Conservation (phyloP, 2,113 vertebrate genomes). For the Otus sunia region DNA sequence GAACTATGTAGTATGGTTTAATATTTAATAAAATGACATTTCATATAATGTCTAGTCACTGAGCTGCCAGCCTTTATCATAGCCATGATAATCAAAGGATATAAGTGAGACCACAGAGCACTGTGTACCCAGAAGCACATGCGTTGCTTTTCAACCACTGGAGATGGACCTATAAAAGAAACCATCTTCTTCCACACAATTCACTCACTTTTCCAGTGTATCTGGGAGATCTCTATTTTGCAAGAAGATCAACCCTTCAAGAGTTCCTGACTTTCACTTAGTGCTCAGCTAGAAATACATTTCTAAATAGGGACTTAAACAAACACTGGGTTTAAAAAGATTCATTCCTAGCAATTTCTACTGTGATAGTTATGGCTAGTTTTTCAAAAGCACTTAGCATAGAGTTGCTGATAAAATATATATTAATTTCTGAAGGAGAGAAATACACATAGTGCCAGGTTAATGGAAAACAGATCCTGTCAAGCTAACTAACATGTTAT, state of each 20-base stretch:
- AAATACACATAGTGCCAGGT: background rate
- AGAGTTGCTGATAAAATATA: background rate
- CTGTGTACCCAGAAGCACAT: background rate
- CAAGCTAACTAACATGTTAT: background rate
- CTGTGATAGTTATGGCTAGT: background rate
- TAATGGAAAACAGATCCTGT: background rate
- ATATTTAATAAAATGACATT: background rate
- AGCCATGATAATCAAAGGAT: background rate
- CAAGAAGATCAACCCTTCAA: background rate
- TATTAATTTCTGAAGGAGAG: background rate
- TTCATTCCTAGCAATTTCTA: background rate
- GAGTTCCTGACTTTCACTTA: background rate
- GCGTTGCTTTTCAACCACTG: background rate
- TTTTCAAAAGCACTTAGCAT: background rate
- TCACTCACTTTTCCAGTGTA: background rate
- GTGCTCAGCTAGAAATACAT: background rate
- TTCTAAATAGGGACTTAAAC: background rate
- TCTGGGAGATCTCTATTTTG: background rate
- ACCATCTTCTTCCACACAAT: background rate
- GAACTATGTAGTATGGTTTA: background rate
- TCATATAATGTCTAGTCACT: background rate
- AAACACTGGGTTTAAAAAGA: background rate
- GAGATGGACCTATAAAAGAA: background rate
- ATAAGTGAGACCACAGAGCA: background rate
- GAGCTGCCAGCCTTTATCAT: background rate